Percentiles rank a stretch among this genome's conserved stretches.
Evolutionary conservation across 1,140 invertebrate genomes (phyloP).

Genomic region (Caenorhabditis briggsae): DNA sequence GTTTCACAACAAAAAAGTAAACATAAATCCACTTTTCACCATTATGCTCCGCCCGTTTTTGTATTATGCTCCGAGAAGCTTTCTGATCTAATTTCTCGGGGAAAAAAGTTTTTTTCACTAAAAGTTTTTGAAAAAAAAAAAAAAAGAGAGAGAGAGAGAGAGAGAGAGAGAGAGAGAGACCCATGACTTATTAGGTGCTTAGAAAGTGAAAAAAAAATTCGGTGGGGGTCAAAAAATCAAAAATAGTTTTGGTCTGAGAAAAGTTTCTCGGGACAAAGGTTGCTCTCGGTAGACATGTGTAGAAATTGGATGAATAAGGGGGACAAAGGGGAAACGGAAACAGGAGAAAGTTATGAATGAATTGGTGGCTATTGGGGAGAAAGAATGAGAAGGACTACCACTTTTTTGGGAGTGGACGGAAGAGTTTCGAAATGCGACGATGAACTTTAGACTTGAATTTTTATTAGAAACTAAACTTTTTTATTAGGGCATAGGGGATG

Average conservation of each 20-base stretch:
- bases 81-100: not conserved
- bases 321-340: not conserved
- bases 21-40: conserved; percentile 9
- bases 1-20: conserved; percentile 23
- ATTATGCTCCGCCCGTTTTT: not conserved
- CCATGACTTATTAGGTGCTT: not conserved
- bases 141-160: too few relatives aligned
- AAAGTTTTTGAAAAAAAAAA: too few relatives aligned
- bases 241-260: not conserved
- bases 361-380: not conserved
- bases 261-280: not conserved
- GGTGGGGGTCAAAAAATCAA: not conserved
- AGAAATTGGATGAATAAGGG: conserved; percentile 28
- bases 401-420: not conserved
- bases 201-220: not conserved
- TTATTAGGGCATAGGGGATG: not conserved
- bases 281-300: not conserved
- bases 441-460: conserved; percentile 1
- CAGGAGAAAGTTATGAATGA: conserved; percentile 1
- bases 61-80: not conserved
- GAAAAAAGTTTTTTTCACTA: not conserved
- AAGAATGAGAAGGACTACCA: not conserved
- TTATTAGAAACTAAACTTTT: too few relatives aligned
- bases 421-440: not conserved
- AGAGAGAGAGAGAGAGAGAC: not conserved